These are phyloP conservation scores for Bursaphelenchus okinawaensis DNA, from an alignment of 2,888 invertebrate genomes.

Conservation along the genomic window DNA sequence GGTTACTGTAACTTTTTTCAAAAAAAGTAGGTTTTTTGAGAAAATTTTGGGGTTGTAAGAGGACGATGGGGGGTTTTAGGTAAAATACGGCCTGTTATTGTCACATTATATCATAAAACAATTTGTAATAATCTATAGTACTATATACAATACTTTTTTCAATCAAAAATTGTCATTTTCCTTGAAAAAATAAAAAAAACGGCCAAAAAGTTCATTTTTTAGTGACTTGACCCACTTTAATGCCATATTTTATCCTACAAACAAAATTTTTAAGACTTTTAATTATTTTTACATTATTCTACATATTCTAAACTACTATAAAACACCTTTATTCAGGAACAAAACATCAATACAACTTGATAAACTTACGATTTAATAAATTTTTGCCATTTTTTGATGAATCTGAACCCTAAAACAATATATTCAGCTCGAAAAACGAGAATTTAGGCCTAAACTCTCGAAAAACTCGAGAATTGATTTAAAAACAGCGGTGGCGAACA, in stretches of 20 bases:
- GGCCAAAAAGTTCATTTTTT: background rate
- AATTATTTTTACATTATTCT: no score
- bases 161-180: background rate
- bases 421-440: no score
- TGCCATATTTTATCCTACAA: background rate
- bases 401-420: no score
- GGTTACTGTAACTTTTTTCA: background rate
- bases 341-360: no score
- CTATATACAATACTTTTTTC: no score
- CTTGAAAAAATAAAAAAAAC: background rate
- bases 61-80: no score
- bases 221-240: background rate
- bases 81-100: background rate
- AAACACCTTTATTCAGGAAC: no score
- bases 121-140: no score
- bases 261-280: no score
- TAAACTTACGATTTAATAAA: no score
- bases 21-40: background rate
- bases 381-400: no score
- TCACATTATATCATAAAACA: background rate
- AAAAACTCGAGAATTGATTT: background rate
- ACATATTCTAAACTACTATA: no score
- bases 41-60: background rate
- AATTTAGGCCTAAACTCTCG: background rate
- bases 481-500: background rate